Percentiles rank a stretch among this genome's conserved stretches.
These are phyloP conservation scores for Anniella stebbinsi DNA, from an alignment of 2,797 vertebrate genomes.

Conservation along the genomic window DNA sequence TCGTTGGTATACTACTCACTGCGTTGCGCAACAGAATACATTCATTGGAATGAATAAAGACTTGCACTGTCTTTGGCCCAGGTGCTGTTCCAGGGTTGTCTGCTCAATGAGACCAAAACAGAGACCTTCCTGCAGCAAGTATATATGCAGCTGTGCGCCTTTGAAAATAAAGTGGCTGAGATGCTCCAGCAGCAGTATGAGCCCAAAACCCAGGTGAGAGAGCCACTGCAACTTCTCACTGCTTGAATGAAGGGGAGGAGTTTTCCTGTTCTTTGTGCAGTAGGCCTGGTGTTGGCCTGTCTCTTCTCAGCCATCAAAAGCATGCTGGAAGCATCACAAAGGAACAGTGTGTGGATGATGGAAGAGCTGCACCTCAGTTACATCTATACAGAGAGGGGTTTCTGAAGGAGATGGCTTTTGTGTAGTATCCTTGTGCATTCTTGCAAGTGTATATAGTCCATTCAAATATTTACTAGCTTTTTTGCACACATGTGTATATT, in stretches of 20 bases:
- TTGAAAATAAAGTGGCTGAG: conserved; percentile 96
- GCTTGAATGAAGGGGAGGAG: neutral
- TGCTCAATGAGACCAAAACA: conserved; percentile 87
- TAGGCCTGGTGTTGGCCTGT: neutral
- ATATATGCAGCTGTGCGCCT: conserved; percentile 90
- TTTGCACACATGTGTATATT: neutral
- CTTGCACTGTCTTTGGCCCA: conserved; percentile 60
- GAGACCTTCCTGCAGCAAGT: conserved; percentile 90
- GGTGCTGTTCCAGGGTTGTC: conserved; percentile 97
- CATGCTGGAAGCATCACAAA: neutral
- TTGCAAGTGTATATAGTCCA: neutral
- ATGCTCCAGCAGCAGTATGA: conserved; percentile 92
- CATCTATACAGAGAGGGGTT: neutral
- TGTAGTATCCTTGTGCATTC: neutral
- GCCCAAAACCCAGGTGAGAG: conserved; percentile 78
- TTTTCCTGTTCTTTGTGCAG: neutral
- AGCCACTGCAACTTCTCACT: neutral
- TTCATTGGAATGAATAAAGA: neutral
- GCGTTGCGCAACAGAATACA: neutral
- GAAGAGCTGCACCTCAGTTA: neutral
- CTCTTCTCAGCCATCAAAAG: neutral
- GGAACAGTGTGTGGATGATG: neutral
- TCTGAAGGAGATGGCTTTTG: neutral
- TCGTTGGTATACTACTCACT: neutral
- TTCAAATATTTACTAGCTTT: neutral